Evolutionary conservation across 2,113 vertebrate genomes (phyloP), one percentile per base, ranked within the genome.

Genomic region (Brachionichthys hirsutus): DNA sequence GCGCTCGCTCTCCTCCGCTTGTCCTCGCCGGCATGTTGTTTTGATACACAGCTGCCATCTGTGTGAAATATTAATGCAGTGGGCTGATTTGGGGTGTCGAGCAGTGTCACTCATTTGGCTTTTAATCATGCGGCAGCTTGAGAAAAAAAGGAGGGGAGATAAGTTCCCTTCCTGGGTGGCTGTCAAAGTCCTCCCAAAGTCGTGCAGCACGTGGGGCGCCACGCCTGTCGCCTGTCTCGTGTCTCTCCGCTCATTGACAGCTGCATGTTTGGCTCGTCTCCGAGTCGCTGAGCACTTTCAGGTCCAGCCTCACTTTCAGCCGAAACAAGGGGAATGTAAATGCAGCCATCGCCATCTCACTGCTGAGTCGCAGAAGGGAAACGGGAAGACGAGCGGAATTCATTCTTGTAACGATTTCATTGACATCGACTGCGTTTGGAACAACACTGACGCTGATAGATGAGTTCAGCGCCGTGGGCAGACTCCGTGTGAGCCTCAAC

Each of bases 21-120:
- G 83, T 89, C 86, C 84, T 87, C 81, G 82, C 84, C 86, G 83
- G 79, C 80, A 77, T 85, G 83, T 86, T 92, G 89, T 91, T 90
- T 89, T 90, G 88, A 91, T 91, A 88, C 90, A 89, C 86, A 89
- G 89, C 91, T 91, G 88, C 89, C 88, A 91, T 88, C 86, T 82
- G 80, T 87, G 88, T 91, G 87, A 91, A 92, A 92, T 91, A 91
- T 91, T 92, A 92, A 91, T 91, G 88, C 80, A 77, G 77, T 81
- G 83, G 82, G 88, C 88, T 90, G 91, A 92, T 92, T 91, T 88
- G 87, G 88, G 87, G 78, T 91, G 88, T 91, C 83, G 85, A 90
- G 88, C 85, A 82, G 85, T 88, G 89, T 90, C 89, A 90, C 86
- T 92, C 89, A 91, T 91, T 90, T 91, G 87, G 85, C 88, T 91